A percentile compares a stretch with the other conserved stretches of the same genome.
Evolutionary conservation across 1,140 invertebrate genomes (phyloP).

Genomic region (Drosophila kikkawai): DNA sequence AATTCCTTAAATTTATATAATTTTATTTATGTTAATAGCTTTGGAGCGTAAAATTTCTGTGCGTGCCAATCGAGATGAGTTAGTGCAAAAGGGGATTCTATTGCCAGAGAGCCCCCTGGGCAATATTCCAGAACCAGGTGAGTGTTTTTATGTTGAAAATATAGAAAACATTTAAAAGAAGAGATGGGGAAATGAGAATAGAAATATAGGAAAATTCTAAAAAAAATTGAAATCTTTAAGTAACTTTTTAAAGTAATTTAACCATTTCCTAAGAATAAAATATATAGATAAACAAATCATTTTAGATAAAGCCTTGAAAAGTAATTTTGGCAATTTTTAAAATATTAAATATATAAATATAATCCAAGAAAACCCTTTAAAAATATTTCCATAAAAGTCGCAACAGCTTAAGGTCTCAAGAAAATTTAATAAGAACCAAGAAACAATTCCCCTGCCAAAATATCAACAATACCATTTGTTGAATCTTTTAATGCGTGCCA

Average conservation of each 20-base stretch:
- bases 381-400: background rate
- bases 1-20: background rate
- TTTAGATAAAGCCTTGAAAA: background rate
- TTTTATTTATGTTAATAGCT: conserved; percentile 87
- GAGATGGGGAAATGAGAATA: background rate
- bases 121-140: conserved; percentile 92
- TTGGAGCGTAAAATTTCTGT: conserved; percentile 99
- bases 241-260: too few species aligned
- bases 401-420: background rate
- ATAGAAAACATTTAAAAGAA: background rate
- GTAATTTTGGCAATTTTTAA: too few species aligned
- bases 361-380: background rate
- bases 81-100: conserved; percentile 98
- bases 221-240: background rate
- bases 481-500: conserved; percentile 37
- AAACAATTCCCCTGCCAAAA: background rate
- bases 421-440: background rate
- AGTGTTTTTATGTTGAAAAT: conserved; percentile 71
- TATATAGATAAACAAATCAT: background rate
- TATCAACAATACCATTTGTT: conserved; percentile 24
- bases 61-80: conserved; percentile 97
- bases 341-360: too few species aligned
- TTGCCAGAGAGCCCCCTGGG: conserved; percentile 94
- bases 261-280: too few species aligned
- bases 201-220: background rate